These are phyloP conservation scores for Drosophila neotestacea DNA, from an alignment of 2,888 invertebrate species.

Conservation along the genomic window DNA sequence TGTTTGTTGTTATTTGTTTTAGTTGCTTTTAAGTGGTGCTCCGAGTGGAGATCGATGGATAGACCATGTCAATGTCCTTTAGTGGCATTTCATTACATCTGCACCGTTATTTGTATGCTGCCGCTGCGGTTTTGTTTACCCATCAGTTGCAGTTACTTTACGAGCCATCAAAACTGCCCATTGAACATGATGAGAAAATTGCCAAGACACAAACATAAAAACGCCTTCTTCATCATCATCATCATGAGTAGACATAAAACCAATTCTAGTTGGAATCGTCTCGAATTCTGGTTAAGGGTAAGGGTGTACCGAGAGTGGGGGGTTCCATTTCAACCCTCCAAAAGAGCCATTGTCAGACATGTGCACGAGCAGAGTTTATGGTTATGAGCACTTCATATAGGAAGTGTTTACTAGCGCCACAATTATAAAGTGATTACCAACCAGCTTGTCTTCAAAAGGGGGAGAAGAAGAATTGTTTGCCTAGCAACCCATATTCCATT, in stretches of 20 bases:
- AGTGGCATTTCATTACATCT: constrained; percentile 73
- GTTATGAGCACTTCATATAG: constrained; percentile 43
- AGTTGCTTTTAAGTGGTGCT: constrained; percentile 61
- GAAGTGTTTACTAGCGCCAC: constrained; percentile 60
- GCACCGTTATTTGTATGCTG: constrained; percentile 53
- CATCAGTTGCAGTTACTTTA: constrained; percentile 64
- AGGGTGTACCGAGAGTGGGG: not conserved
- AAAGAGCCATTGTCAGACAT: constrained; percentile 41
- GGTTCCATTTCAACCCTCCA: constrained; percentile 46
- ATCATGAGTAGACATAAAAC: constrained; percentile 57
- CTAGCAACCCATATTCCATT: constrained; percentile 47
- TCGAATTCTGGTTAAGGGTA: not conserved
- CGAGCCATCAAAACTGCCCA: constrained; percentile 58
- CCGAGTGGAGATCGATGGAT: constrained; percentile 65
- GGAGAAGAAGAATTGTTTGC: constrained; percentile 17
- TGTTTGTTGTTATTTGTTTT: constrained; percentile 59
- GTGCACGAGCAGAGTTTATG: constrained; percentile 41
- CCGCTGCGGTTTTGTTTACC: constrained; percentile 56
- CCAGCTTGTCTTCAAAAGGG: constrained; percentile 14
- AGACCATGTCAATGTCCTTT: constrained; percentile 81
- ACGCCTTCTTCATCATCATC: constrained; percentile 55
- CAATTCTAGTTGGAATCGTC: constrained; percentile 39
- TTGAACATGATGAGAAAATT: constrained; percentile 67
- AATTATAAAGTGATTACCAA: constrained; percentile 76
- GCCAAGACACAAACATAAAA: constrained; percentile 61